phyloP scores from a whole-genome alignment of 2,113 vertebrate species.

The Chamaetylas fuelleborni region DNA sequence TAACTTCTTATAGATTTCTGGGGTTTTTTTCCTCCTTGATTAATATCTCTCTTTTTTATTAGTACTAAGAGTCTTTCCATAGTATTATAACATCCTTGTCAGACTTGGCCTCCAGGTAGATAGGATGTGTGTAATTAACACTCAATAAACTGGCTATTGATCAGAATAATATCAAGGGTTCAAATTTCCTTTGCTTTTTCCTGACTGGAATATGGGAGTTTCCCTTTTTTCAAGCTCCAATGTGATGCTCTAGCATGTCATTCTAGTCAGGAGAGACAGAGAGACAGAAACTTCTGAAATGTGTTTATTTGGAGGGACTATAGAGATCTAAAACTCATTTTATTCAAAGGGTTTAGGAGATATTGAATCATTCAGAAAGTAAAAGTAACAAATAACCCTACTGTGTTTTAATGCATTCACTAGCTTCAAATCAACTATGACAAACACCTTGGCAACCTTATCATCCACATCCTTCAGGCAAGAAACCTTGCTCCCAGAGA shows the following conservation, averaged over 20 bases:
- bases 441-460: slow-evolving; percentile 93
- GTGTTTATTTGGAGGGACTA: neutral
- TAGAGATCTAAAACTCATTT: neutral
- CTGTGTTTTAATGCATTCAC: slow-evolving; percentile 33
- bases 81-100: neutral
- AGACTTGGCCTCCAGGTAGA: neutral
- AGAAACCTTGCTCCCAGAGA: slow-evolving; percentile 92
- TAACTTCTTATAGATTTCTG: neutral
- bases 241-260: neutral
- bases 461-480: slow-evolving; percentile 97
- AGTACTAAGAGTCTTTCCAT: neutral
- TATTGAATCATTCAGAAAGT: neutral
- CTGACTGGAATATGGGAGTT: neutral
- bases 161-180: neutral
- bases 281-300: neutral
- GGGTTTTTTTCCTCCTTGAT: rapidly evolving
- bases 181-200: neutral
- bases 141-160: neutral
- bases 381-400: neutral
- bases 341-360: neutral
- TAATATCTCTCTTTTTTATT: neutral
- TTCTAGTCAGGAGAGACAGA: neutral
- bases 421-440: slow-evolving; percentile 99
- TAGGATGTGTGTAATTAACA: neutral
- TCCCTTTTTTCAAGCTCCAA: neutral